Conservation (phyloP, 2,113 vertebrate species). For the Petroica traversi region DNA sequence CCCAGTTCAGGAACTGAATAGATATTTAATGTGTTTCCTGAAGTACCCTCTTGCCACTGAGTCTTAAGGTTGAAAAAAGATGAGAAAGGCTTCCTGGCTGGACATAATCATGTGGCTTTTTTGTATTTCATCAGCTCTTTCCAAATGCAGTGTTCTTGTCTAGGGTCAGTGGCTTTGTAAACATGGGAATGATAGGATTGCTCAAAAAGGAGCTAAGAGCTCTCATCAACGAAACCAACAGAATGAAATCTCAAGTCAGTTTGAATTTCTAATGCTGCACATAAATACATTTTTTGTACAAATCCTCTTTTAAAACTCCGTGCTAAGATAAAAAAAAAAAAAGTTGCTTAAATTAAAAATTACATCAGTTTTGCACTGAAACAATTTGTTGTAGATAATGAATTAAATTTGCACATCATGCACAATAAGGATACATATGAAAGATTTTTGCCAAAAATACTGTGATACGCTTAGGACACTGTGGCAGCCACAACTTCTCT, state of each 20-base stretch:
- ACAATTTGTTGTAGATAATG: background rate
- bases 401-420: background rate
- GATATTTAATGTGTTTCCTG: background rate
- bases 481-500: background rate
- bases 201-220: background rate
- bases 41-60: background rate
- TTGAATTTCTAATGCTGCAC: background rate
- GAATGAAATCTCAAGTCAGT: background rate
- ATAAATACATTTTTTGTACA: background rate
- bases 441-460: background rate
- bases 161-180: background rate
- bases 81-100: background rate
- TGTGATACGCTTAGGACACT: background rate
- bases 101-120: background rate
- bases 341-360: background rate
- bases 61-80: background rate
- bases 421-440: background rate
- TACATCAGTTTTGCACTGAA: background rate
- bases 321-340: background rate
- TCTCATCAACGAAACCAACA: background rate
- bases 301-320: background rate
- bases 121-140: background rate
- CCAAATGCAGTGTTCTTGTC: background rate
- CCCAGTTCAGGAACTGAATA: accelerated
- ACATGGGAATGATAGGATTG: background rate